A percentile compares a stretch with the other conserved stretches of the same genome.
phyloP scores from a whole-genome alignment of 2,113 vertebrate genomes.

The Grallaria varia region DNA sequence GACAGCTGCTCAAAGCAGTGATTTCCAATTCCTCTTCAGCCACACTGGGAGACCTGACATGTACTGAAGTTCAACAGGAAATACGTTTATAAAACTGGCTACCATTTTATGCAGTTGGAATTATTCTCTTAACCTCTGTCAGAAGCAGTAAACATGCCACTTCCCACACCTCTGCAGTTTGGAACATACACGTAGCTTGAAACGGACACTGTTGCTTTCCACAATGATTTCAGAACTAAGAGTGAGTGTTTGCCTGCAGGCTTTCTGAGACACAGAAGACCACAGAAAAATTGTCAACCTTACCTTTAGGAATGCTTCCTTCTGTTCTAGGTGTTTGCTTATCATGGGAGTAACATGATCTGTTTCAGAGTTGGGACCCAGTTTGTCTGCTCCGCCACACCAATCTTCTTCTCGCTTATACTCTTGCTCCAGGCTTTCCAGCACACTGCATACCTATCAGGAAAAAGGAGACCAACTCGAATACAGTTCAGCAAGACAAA shows the following conservation, averaged over 20 bases:
- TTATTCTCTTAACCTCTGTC: background rate
- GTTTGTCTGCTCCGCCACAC: conserved; percentile 96
- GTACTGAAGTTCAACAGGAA: conserved; percentile 18
- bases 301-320: conserved; percentile 97
- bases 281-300: background rate
- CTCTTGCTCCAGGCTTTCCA: conserved; percentile 97
- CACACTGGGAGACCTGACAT: background rate
- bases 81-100: conserved; percentile 12
- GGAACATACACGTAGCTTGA: background rate
- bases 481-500: background rate
- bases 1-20: conserved; percentile 10
- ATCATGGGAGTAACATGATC: conserved; percentile 98
- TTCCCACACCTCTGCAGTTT: background rate
- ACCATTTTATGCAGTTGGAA: background rate
- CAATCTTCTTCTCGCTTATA: conserved; percentile 98
- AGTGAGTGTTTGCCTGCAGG: background rate
- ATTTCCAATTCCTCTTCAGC: background rate
- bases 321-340: conserved; percentile 97
- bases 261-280: background rate
- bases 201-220: background rate
- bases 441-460: conserved; percentile 92
- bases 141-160: background rate
- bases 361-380: conserved; percentile 95
- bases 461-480: background rate
- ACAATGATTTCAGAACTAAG: background rate